These are phyloP conservation scores for Lanistes nyassanus DNA, from an alignment of 1,140 invertebrate species.

Conservation along the genomic window DNA sequence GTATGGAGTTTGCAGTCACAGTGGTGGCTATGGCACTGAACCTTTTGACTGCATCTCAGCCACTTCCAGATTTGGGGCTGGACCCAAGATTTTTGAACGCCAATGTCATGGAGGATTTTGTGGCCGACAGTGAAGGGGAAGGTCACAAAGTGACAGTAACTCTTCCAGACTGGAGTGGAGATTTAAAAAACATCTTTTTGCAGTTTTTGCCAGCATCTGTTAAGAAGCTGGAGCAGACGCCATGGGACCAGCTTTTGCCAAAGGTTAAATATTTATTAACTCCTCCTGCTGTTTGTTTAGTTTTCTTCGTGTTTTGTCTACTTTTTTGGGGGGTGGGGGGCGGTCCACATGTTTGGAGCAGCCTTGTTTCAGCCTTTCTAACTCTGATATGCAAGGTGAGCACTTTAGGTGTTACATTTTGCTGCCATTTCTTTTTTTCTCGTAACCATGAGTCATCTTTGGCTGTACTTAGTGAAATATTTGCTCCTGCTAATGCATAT, in stretches of 20 bases:
- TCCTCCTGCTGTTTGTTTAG: neutral
- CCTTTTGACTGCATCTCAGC: constrained; percentile 29
- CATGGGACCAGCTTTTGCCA: constrained; percentile 41
- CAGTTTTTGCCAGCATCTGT: constrained; percentile 32
- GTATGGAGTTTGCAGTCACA: constrained; percentile 31
- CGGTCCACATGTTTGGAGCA: too few species aligned
- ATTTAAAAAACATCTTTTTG: constrained; percentile 11
- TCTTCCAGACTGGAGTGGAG: neutral
- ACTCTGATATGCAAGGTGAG: too few species aligned
- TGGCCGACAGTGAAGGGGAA: neutral
- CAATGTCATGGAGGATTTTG: neutral
- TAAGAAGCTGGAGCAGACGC: constrained; percentile 25
- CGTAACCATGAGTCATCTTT: too few species aligned
- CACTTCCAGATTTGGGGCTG: constrained; percentile 26
- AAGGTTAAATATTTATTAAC: constrained; percentile 27
- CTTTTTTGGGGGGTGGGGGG: too few species aligned
- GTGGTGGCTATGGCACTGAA: constrained; percentile 30
- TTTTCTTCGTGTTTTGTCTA: too few species aligned
- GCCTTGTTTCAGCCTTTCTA: too few species aligned
- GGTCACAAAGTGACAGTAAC: neutral
- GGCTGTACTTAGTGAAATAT: too few species aligned
- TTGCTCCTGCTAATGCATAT: too few species aligned
- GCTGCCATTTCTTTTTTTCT: neutral
- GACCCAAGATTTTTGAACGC: constrained; percentile 27
- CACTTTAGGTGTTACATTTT: neutral